Evolutionary conservation across 2,113 vertebrate genomes (phyloP).

Genomic region (Oreochromis aureus): DNA sequence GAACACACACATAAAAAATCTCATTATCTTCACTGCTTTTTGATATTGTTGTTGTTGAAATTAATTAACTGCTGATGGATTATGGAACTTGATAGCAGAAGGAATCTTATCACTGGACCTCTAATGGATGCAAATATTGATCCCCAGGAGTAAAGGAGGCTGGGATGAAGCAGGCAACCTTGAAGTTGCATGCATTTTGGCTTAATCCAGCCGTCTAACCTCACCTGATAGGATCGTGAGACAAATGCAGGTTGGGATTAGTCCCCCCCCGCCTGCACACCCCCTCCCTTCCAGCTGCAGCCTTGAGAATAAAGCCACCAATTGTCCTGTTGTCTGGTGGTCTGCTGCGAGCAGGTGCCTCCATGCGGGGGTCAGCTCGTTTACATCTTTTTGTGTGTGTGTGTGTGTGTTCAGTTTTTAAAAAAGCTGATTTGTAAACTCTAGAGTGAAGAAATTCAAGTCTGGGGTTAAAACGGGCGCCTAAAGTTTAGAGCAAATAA

Average conservation of each 20-base stretch:
- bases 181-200: conserved; percentile 13
- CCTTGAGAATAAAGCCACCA: conserved; percentile 17
- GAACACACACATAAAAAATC: conserved; percentile 43
- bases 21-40: conserved; percentile 46
- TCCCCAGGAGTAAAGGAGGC: neutral
- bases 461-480: neutral
- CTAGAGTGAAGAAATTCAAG: neutral
- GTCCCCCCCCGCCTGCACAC: neutral
- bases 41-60: conserved; percentile 53
- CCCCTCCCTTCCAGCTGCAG: neutral
- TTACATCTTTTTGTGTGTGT: neutral
- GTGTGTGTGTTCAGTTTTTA: neutral
- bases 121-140: conserved; percentile 52
- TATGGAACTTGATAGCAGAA: conserved; percentile 11
- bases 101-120: conserved; percentile 37
- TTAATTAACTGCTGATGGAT: conserved; percentile 65
- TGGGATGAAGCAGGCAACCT: conserved; percentile 17
- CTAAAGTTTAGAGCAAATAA: neutral
- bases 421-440: conserved; percentile 15
- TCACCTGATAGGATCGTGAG: conserved; percentile 43
- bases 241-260: conserved; percentile 40
- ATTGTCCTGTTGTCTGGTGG: conserved; percentile 20
- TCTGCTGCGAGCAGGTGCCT: conserved; percentile 14
- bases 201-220: conserved; percentile 30
- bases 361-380: conserved; percentile 3